These are phyloP conservation scores for Pygoscelis adeliae DNA, from an alignment of 2,113 vertebrate genomes.

Conservation along the genomic window DNA sequence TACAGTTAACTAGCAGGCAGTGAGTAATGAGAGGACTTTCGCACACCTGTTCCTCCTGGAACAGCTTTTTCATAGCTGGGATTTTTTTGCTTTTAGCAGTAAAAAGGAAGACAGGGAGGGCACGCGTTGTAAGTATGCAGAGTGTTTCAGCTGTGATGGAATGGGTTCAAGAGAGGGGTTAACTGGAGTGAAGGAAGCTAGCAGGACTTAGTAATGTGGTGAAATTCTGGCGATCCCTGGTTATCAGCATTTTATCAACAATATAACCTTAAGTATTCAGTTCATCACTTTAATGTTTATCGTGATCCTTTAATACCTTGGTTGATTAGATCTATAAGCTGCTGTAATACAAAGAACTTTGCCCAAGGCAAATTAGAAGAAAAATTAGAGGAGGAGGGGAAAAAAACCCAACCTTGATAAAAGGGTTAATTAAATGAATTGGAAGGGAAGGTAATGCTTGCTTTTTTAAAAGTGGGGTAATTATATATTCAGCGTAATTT, in stretches of 20 bases:
- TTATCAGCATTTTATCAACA: conserved; percentile 54
- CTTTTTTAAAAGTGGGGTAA: neutral
- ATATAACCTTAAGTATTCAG: conserved; percentile 42
- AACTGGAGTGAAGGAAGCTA: neutral
- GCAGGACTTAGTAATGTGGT: neutral
- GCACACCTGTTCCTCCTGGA: conserved; percentile 11
- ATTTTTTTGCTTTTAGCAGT: neutral
- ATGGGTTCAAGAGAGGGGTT: conserved; percentile 18
- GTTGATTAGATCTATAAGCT: conserved; percentile 58
- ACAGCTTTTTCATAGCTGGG: neutral
- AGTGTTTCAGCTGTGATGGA: conserved; percentile 13
- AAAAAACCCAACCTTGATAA: conserved; percentile 43
- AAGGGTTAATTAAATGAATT: conserved; percentile 60
- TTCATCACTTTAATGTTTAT: conserved; percentile 62
- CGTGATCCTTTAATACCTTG: neutral
- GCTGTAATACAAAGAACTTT: conserved; percentile 52
- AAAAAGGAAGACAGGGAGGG: neutral
- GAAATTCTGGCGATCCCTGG: neutral
- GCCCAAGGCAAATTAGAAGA: conserved; percentile 25
- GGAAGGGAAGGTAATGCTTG: conserved; percentile 27
- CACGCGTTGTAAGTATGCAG: accelerated
- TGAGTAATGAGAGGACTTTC: neutral
- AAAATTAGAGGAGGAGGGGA: conserved; percentile 34
- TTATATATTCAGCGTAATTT: conserved; percentile 23
- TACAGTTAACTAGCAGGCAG: neutral